A percentile compares a stretch with the other conserved stretches of the same genome.
Conservation (phyloP, 2,888 invertebrate species). For the Lymantria dispar region DNA sequence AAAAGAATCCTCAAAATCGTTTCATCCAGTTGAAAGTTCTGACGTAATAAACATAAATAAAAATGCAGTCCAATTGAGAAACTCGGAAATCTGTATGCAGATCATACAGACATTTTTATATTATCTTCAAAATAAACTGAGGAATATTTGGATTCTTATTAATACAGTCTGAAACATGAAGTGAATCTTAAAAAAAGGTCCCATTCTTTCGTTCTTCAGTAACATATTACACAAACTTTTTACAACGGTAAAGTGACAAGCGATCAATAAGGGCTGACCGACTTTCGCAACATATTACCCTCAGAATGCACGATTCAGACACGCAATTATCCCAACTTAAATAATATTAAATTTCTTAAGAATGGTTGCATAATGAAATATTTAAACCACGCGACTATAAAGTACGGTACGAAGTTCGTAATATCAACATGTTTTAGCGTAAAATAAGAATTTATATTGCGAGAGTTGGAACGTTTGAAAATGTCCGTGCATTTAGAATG, state of each 20-base stretch:
- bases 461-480: not conserved
- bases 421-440: not conserved
- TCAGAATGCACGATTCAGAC: slow-evolving; percentile 43
- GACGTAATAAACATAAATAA: too few species aligned
- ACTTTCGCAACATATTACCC: slow-evolving; percentile 38
- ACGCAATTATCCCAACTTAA: slow-evolving; percentile 20
- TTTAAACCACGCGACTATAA: not conserved
- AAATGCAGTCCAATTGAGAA: too few species aligned
- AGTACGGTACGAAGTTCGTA: not conserved
- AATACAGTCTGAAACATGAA: too few species aligned
- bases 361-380: slow-evolving; percentile 14
- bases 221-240: slow-evolving; percentile 32
- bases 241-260: slow-evolving; percentile 28
- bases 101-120: too few species aligned
- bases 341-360: slow-evolving; percentile 20
- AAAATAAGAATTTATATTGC: slow-evolving; percentile 4
- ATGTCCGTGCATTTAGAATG: not conserved
- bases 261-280: slow-evolving; percentile 56
- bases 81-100: too few species aligned
- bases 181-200: too few species aligned
- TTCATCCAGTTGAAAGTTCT: too few species aligned
- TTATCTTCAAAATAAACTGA: too few species aligned
- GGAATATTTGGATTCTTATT: too few species aligned
- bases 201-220: slow-evolving; percentile 4
- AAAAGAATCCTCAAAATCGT: too few species aligned